Conservation (phyloP, 2,113 vertebrate genomes). For the Phyllopteryx taeniolatus region DNA sequence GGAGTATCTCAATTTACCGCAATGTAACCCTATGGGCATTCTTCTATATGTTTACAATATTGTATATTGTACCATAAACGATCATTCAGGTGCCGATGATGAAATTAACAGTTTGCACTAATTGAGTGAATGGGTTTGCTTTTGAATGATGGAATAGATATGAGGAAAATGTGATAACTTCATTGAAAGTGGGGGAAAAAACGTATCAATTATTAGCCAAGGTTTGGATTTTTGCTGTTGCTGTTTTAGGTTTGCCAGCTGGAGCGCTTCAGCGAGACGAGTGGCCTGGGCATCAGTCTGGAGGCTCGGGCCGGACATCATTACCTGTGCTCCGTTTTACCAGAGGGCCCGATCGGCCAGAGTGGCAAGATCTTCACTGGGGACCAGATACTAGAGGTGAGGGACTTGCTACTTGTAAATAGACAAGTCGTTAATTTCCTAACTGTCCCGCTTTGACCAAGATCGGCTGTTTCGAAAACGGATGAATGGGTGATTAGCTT, state of each 20-base stretch:
- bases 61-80: neutral
- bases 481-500: neutral
- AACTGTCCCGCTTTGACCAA: neutral
- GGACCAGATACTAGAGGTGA: conserved; percentile 89
- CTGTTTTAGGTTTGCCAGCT: conserved; percentile 80
- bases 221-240: neutral
- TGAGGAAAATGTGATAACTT: neutral
- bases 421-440: neutral
- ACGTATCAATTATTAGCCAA: neutral
- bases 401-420: neutral
- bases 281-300: conserved; percentile 88
- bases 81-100: neutral
- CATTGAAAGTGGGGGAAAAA: neutral
- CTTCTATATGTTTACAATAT: neutral
- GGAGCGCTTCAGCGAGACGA: conserved; percentile 86
- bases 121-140: neutral
- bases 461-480: neutral
- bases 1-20: neutral
- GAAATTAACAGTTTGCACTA: neutral
- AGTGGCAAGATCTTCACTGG: conserved; percentile 81
- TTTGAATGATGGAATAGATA: neutral
- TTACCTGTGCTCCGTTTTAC: conserved; percentile 87
- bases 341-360: conserved; percentile 87
- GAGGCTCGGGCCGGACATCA: conserved; percentile 88
- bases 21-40: too few relatives aligned